These are phyloP conservation scores for Serranus cabrilla DNA, from an alignment of 2,797 vertebrate species.

Conservation along the genomic window DNA sequence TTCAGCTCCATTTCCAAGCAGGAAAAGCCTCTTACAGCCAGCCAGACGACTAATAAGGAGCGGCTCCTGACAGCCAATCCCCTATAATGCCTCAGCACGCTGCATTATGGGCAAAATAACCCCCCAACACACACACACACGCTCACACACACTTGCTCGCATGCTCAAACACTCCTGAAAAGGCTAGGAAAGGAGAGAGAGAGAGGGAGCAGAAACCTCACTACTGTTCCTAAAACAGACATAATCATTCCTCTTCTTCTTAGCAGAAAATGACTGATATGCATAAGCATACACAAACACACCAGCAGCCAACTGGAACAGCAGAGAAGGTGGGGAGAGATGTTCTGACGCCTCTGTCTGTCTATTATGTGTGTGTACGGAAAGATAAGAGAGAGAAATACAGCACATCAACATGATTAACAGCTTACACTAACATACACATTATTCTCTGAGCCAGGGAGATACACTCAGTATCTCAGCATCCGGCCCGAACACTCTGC, in stretches of 20 bases:
- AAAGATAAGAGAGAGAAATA: slow-evolving; percentile 21
- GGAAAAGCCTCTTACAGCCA: slow-evolving; percentile 82
- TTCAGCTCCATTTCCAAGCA: slow-evolving; percentile 66
- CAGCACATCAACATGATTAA: slow-evolving; percentile 31
- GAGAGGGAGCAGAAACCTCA: slow-evolving; percentile 43
- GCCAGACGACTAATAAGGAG: slow-evolving; percentile 85
- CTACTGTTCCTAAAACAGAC: slow-evolving; percentile 60
- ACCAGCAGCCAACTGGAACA: slow-evolving; percentile 46
- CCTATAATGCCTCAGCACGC: slow-evolving; percentile 77
- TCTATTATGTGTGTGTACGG: slow-evolving; percentile 21
- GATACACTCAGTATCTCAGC: slow-evolving; percentile 1
- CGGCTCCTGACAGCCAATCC: slow-evolving; percentile 77
- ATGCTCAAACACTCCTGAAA: slow-evolving; percentile 74
- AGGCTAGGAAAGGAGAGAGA: slow-evolving; percentile 65
- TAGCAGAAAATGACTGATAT: slow-evolving; percentile 57
- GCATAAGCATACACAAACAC: slow-evolving; percentile 57
- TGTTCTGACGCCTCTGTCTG: slow-evolving; percentile 26
- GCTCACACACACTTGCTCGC: neutral
- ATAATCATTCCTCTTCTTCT: slow-evolving; percentile 42
- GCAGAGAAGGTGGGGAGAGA: slow-evolving; percentile 31
- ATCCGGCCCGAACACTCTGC: neutral
- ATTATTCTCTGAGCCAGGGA: slow-evolving; percentile 9
- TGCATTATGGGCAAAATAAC: slow-evolving; percentile 79
- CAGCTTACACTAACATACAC: slow-evolving; percentile 1
- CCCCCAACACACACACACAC: slow-evolving; percentile 41